phyloP scores from a whole-genome alignment of 2,113 vertebrate genomes.

The Hiodon tergisus region DNA sequence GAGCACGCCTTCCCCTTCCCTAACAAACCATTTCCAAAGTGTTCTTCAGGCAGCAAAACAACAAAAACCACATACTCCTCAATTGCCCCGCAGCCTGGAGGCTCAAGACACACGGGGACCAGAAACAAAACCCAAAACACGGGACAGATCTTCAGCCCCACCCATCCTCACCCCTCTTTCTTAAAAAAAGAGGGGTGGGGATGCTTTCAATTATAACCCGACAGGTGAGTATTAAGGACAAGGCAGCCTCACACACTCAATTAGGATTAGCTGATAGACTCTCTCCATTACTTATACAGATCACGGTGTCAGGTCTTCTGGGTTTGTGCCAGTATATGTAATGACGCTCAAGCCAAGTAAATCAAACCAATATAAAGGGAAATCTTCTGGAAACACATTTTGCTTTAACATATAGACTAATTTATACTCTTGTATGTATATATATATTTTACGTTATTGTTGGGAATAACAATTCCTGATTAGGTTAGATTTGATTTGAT shows the following conservation, averaged over 20 bases:
- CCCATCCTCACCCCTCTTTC: not conserved
- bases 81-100: not conserved
- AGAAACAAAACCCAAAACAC: not conserved
- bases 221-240: not conserved
- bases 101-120: not conserved
- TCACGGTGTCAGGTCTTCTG: not conserved
- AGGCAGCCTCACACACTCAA: not conserved
- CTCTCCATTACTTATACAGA: slow-evolving; percentile 2
- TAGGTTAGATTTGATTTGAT: not conserved
- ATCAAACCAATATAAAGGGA: not conserved
- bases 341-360: not conserved
- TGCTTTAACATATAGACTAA: slow-evolving; percentile 1
- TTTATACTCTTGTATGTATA: no score
- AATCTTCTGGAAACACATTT: not conserved
- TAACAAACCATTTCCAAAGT: not conserved
- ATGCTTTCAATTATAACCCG: slow-evolving; percentile 9
- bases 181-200: no score
- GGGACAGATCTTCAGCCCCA: not conserved
- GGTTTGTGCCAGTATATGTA: not conserved
- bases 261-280: not conserved
- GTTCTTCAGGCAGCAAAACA: not conserved
- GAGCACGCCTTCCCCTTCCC: not conserved
- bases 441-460: no score
- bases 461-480: not conserved
- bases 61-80: not conserved